Base-by-base conservation (phyloP, 2,888 invertebrate species). In the Ganaspis brasiliensis region DNA sequence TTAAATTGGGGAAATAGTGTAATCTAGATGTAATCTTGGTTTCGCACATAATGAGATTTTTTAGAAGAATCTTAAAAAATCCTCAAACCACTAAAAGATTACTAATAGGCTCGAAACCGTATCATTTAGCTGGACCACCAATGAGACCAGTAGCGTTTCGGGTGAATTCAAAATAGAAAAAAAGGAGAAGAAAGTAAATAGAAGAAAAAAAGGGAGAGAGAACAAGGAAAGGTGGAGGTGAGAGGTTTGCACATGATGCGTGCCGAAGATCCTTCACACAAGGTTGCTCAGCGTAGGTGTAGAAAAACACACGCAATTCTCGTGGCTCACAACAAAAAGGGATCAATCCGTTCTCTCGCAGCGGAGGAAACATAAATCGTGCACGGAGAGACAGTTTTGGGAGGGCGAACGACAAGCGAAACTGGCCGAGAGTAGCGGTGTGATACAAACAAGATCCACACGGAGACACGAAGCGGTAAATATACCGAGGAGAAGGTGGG, bases 371-470 rank as follows among this genome's bases (percentile, higher is more conserved):
- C 89, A 89, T 89, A 89, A 90, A 90, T 90, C 89, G 88, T 87
- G 80, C 77, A 74, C 79, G 81, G 81, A 84, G 85, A 84, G 89
- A 90, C 89, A 87, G 87, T 88, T 89, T 87, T 87, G 83, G 87
- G 82, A 85, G 85, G 85, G 84, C 82, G 84, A 86, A 82, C 82
- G 85, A 82, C 85, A 79, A 82, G 82, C 80, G 78, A 82, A 81
- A 78, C 78, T 79, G 81, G 78, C 73, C 77, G 74, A 79, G 76
- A 81, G 84, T 78, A 82, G 84, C 85, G 81, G 85, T 87, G 87
- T 86, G 89, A 89, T 89, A 89, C 89, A 89, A 89, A 89, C 89
- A 88, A 88, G 89, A 89, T 88, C 87, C 87, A 87, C 87, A 88
- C 87, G 81, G 85, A 82, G 86, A 87, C 87, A 86, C 83, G 79